These are phyloP conservation scores for Lampropteryx suffumata DNA, from an alignment of 2,888 invertebrate genomes.

Conservation along the genomic window DNA sequence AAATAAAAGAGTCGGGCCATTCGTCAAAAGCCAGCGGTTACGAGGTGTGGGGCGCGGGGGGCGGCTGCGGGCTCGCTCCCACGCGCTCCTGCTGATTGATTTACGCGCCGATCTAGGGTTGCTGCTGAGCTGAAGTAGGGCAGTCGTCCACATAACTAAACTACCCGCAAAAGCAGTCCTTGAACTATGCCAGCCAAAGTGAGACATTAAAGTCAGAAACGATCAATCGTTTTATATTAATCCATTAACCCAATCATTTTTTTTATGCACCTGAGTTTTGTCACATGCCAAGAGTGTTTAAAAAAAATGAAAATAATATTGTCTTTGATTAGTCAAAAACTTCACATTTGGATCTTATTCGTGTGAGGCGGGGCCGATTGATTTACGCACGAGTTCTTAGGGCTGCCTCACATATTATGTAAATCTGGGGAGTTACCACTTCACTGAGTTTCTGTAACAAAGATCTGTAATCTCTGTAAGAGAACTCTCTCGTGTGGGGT, in stretches of 20 bases:
- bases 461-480: too few relatives aligned
- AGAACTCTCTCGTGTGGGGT: neutral
- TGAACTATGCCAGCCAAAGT: too few relatives aligned
- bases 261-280: too few relatives aligned
- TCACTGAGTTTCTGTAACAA: neutral
- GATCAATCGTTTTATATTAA: too few relatives aligned
- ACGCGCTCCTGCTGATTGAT: slow-evolving; percentile 12
- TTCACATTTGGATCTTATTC: slow-evolving; percentile 9
- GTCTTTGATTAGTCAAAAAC: too few relatives aligned
- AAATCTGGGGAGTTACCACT: slow-evolving; percentile 4
- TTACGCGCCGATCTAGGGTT: slow-evolving; percentile 3
- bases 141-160: too few relatives aligned
- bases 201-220: too few relatives aligned
- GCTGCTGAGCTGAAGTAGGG: neutral
- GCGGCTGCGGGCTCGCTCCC: neutral
- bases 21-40: slow-evolving; percentile 6
- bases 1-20: slow-evolving; percentile 12
- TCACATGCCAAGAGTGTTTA: too few relatives aligned
- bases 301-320: neutral
- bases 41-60: neutral
- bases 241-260: too few relatives aligned
- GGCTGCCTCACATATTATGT: too few relatives aligned
- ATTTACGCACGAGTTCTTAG: slow-evolving; percentile 8
- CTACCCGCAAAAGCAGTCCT: too few relatives aligned
- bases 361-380: slow-evolving; percentile 10